phyloP scores from a whole-genome alignment of 2,113 vertebrate species.

The Parus major region DNA sequence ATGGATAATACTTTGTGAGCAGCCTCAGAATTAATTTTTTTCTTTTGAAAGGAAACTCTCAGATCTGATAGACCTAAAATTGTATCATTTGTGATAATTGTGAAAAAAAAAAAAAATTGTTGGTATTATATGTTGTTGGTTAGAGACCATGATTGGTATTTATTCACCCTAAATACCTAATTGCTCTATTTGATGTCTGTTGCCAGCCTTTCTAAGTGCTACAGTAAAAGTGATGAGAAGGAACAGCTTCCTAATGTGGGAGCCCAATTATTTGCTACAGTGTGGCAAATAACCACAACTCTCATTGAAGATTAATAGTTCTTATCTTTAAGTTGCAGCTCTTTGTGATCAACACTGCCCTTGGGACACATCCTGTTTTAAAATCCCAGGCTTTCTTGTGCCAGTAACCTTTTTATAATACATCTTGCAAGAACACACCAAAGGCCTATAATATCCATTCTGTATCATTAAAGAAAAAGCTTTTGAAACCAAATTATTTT shows the following conservation, averaged over 20 bases:
- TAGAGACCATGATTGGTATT: background rate
- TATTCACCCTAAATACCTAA: background rate
- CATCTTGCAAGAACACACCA: background rate
- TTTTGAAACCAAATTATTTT: background rate
- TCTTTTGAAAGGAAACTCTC: background rate
- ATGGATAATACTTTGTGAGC: background rate
- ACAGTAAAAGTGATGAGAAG: background rate
- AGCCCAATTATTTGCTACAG: background rate
- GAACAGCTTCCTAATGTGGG: background rate
- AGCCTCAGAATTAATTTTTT: background rate
- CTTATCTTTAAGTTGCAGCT: slow-evolving; percentile 13
- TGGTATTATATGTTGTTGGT: background rate
- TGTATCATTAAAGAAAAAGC: background rate
- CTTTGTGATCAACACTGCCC: background rate
- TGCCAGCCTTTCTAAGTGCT: background rate
- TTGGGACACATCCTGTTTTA: background rate
- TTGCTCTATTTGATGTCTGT: background rate
- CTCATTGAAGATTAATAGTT: background rate
- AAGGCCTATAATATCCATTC: background rate
- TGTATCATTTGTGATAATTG: background rate
- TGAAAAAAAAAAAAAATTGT: background rate
- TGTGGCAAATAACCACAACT: background rate
- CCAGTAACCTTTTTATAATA: background rate
- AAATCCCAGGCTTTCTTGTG: background rate
- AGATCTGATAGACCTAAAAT: background rate